These are phyloP conservation scores for Phoxinus phoxinus DNA, from an alignment of 2,113 vertebrate genomes.

Conservation along the genomic window DNA sequence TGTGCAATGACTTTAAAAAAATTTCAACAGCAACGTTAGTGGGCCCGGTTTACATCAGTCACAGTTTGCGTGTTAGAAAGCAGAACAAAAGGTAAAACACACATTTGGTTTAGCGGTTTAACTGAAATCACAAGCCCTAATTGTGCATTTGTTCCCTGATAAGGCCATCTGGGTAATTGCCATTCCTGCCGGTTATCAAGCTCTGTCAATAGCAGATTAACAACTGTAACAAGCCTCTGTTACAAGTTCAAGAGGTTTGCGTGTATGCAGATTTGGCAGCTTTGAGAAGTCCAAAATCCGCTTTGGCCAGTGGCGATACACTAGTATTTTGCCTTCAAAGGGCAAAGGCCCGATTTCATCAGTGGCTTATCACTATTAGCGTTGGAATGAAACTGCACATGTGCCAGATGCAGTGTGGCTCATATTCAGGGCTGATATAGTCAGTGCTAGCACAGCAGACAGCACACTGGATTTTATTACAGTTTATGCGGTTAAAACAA, in stretches of 20 bases:
- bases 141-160: neutral
- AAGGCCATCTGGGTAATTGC: conserved; percentile 17
- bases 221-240: conserved; percentile 21
- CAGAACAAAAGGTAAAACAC: neutral
- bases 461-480: neutral
- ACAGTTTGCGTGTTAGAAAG: neutral
- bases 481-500: neutral
- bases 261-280: conserved; percentile 28
- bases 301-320: conserved; percentile 30
- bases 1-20: neutral
- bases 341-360: conserved; percentile 15
- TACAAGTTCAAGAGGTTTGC: neutral
- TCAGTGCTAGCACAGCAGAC: neutral
- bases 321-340: conserved; percentile 13
- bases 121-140: neutral
- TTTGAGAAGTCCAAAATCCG: conserved; percentile 12
- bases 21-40: conserved; percentile 28
- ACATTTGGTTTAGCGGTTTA: neutral
- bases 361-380: conserved; percentile 13
- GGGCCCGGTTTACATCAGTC: neutral
- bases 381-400: neutral
- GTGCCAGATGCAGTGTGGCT: conserved; percentile 16
- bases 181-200: conserved; percentile 17
- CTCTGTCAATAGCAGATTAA: conserved; percentile 40
- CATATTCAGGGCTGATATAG: neutral